Evolutionary conservation across 2,797 vertebrate species (phyloP), one percentile per base, ranked within the genome.

Genomic region (Rhadinocentrus ornatus): DNA sequence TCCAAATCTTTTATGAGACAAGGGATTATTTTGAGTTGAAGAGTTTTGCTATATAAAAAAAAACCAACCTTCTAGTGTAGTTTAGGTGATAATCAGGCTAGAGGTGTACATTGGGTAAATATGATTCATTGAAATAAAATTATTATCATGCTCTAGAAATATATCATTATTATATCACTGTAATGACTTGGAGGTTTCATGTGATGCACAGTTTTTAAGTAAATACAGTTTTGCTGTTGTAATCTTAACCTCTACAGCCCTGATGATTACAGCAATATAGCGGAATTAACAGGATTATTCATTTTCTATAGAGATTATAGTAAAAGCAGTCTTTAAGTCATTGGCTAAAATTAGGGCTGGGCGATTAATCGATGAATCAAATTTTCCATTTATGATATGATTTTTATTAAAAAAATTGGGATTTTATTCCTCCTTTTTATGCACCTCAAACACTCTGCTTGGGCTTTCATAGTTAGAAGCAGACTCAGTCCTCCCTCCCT

Each of bases 1-100:
- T n/a, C 11, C 44, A 35, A 65, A 55, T 77, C 27, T 46, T 39
- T 52, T 66, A 55, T 8, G 32, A 66, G 68, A 66, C 44, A n/a
- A 63, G 22, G 39, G 50, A 69, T 76, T 69, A 62, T 31, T 20
- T n/a, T n/a, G 31, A 70, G 66, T 75, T 84, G 62, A 79, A 75
- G 61, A 32, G 39, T n/a, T n/a, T 60, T 57, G 48, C 31, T 75
- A 32, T 80, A 46, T 72, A 46, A 32, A 64, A 71, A 64, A 75
- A 73, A 72, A n/a, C n/a, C n/a, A 60, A 39, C 52, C 66, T 2
- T 11, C 26, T 52, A 31, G 57, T 16, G 15, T 69, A 62, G 53
- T 32, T 60, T 55, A 62, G 27, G 34, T 50, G 71, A 78, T 71
- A 76, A 69, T 62, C n/a, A 54, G 5, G 50, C 26, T 24, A 2